Base-by-base conservation (phyloP, 1,140 invertebrate species). In the Hylyphantes graminicola region DNA sequence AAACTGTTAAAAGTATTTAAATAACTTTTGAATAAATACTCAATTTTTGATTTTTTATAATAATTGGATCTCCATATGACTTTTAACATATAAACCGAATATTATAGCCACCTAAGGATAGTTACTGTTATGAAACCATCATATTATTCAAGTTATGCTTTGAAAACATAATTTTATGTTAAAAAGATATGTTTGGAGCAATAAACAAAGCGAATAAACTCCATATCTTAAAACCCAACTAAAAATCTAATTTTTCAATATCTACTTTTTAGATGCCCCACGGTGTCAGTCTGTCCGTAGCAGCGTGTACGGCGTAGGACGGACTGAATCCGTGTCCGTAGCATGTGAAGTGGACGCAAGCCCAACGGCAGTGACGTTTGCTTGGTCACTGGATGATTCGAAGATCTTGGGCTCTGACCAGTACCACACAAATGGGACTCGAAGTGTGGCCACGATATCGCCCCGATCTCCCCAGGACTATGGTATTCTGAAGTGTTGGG, bases 401-500 rank as follows among this genome's bases (percentile, higher is more conserved):
- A 54, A 74, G 2, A 19, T 65, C 6, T 59, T 77, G 13, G 9
- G n/a, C 9, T 7, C 54, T 2, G 55, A 79, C 0, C 85, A 70
- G n/a, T 85, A 51, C 50, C 61, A 7, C 6, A 86, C 48, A 6
- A 75, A 76, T 67, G 86, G 85, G 6, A 64, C 57, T 6, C 50
- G 48, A 5, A 87, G 86, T 57, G 53, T 86, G 3, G 86, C 86
- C 5, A 87, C 86, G 7, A 94, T 93, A 89, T 92, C 91, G 72
- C 92, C 92, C 50, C 91, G 90, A 77, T 89, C 89, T 70, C 92
- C 92, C 72, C 91, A 92, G 35, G 95, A 96, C 88, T 93, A 95
- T 86, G 95, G 95, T 79, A 94, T 94, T 78, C 90, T 96, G 0
- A 93, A 94, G 19, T 96, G 96, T 88, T 96, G 95, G 94, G 95